A percentile compares a stretch with the other conserved stretches of the same genome.
Conservation (phyloP, 2,888 invertebrate species). For the Platerodrilus igneus region DNA sequence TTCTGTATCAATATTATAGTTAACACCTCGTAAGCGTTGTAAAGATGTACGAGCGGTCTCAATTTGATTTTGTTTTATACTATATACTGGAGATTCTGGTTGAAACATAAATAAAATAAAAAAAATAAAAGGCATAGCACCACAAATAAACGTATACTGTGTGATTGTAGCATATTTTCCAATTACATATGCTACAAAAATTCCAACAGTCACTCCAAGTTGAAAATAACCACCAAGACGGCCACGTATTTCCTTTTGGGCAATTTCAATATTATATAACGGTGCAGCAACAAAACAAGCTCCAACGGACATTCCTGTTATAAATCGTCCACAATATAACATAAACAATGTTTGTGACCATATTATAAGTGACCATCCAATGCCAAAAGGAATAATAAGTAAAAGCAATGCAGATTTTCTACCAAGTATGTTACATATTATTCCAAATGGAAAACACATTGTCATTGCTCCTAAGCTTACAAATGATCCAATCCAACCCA, state of each 20-base stretch:
- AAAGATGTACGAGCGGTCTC: conserved; percentile 67
- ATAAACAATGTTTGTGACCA: conserved; percentile 61
- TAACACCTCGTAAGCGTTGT: conserved; percentile 66
- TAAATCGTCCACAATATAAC: conserved; percentile 62
- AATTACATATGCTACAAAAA: conserved; percentile 65
- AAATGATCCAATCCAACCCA: conserved; percentile 70
- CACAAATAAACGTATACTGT: conserved; percentile 62
- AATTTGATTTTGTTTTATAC: conserved; percentile 59
- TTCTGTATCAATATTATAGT: conserved; percentile 69
- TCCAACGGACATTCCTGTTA: conserved; percentile 72
- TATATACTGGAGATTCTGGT: conserved; percentile 81
- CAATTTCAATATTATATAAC: conserved; percentile 80
- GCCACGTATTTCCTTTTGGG: conserved; percentile 78
- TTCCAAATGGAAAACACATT: conserved; percentile 69
- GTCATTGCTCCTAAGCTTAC: conserved; percentile 69
- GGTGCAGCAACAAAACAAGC: conserved; percentile 81
- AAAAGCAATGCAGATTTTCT: conserved; percentile 65
- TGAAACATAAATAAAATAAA: conserved; percentile 71
- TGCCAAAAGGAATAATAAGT: conserved; percentile 61
- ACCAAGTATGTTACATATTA: conserved; percentile 63
- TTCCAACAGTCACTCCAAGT: conserved; percentile 80
- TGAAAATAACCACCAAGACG: conserved; percentile 84
- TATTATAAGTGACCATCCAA: conserved; percentile 71
- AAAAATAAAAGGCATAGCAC: conserved; percentile 64
- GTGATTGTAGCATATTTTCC: conserved; percentile 48